Evolutionary conservation across 2,797 vertebrate genomes (phyloP).

Genomic region (Myotis findleyi): DNA sequence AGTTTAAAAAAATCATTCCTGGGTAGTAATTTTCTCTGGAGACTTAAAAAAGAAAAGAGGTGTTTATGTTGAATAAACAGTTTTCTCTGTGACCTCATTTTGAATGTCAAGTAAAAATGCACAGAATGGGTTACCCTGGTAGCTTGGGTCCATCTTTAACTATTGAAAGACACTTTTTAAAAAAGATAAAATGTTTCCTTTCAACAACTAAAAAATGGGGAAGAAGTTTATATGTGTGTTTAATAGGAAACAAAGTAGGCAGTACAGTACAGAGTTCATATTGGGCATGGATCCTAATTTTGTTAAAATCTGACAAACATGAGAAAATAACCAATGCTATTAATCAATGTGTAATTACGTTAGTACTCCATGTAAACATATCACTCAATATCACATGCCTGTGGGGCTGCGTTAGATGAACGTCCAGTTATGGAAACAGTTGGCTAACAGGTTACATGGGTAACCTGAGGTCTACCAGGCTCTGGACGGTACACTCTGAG

Average conservation of each 20-base stretch:
- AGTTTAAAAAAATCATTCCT: constrained; percentile 33
- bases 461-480: not conserved
- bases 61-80: constrained; percentile 18
- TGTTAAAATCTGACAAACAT: not conserved
- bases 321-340: not conserved
- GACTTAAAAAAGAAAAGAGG: constrained; percentile 11
- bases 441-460: too few species aligned
- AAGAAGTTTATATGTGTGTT: not conserved
- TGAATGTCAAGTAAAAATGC: constrained; percentile 43
- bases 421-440: accelerated
- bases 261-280: not conserved
- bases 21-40: constrained; percentile 50
- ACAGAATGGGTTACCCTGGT: not conserved
- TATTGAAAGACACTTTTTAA: constrained; percentile 1
- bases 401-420: not conserved
- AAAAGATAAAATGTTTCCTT: not conserved
- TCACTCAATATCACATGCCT: not conserved
- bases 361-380: not conserved
- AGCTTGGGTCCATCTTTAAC: not conserved
- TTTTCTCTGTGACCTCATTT: not conserved
- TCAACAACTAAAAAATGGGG: not conserved
- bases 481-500: not conserved
- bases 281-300: not conserved
- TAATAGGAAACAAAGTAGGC: not conserved
- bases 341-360: not conserved